These are phyloP conservation scores for Xenopus tropicalis DNA, from an alignment of 2,113 vertebrate species.

Conservation along the genomic window UCB_Xtro_10.0 CM004445.2:27022001-27022500, in stretches of 20 bases:
- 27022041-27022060: neutral
- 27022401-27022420: too few species aligned
- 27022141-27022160: constrained; percentile 44
- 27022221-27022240: constrained; percentile 37
- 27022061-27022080: constrained; percentile 27
- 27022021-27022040: neutral
- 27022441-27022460: too few species aligned
- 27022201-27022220: constrained; percentile 28
- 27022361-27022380: too few species aligned
- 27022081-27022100: neutral
- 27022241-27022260: constrained; percentile 31
- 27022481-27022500: too few species aligned
- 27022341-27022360: too few species aligned
- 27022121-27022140: constrained; percentile 20
- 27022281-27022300: constrained; percentile 4
- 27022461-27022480: too few species aligned
- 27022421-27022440: too few species aligned
- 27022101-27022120: neutral
- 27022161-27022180: constrained; percentile 32
- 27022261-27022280: constrained; percentile 18
- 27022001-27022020: neutral
- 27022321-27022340: too few species aligned
- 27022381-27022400: too few species aligned
- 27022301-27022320: too few species aligned
- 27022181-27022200: constrained; percentile 23